phyloP scores from a whole-genome alignment of 2,113 vertebrate genomes.

The Laterallus jamaicensis region DNA sequence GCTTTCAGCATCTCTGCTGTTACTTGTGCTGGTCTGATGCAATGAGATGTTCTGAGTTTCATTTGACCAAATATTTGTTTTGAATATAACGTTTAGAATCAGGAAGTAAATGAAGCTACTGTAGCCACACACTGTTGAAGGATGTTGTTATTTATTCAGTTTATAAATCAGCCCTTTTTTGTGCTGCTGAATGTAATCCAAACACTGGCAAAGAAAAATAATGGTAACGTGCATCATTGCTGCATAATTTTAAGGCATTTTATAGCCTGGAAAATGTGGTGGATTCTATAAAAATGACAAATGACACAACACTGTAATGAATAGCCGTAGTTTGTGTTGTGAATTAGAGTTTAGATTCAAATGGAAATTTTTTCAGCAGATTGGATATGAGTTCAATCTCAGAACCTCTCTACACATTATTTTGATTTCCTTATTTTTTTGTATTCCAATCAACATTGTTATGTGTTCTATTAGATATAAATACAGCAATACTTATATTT shows the following conservation, averaged over 20 bases:
- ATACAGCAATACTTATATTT: not conserved
- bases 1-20: slow-evolving; percentile 2
- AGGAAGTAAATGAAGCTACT: slow-evolving; percentile 68
- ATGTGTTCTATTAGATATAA: not conserved
- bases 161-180: slow-evolving; percentile 74
- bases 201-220: slow-evolving; percentile 72
- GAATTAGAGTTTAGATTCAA: slow-evolving; percentile 60
- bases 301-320: slow-evolving; percentile 73
- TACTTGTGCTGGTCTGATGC: slow-evolving; percentile 10
- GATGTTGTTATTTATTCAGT: slow-evolving; percentile 73
- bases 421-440: slow-evolving; percentile 36
- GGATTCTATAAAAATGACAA: slow-evolving; percentile 77
- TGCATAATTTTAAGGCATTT: slow-evolving; percentile 75
- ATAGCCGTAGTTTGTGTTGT: slow-evolving; percentile 67
- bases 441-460: slow-evolving; percentile 44
- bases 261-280: slow-evolving; percentile 72
- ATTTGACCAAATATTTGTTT: slow-evolving; percentile 65
- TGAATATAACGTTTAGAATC: slow-evolving; percentile 52
- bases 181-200: slow-evolving; percentile 65
- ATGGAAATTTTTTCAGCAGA: slow-evolving; percentile 47
- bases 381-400: slow-evolving; percentile 57
- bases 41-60: slow-evolving; percentile 6
- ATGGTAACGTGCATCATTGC: slow-evolving; percentile 73
- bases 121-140: slow-evolving; percentile 53
- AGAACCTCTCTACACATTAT: slow-evolving; percentile 28